Conservation (phyloP, 2,113 vertebrate species). For the Phylloscopus trochilus region DNA sequence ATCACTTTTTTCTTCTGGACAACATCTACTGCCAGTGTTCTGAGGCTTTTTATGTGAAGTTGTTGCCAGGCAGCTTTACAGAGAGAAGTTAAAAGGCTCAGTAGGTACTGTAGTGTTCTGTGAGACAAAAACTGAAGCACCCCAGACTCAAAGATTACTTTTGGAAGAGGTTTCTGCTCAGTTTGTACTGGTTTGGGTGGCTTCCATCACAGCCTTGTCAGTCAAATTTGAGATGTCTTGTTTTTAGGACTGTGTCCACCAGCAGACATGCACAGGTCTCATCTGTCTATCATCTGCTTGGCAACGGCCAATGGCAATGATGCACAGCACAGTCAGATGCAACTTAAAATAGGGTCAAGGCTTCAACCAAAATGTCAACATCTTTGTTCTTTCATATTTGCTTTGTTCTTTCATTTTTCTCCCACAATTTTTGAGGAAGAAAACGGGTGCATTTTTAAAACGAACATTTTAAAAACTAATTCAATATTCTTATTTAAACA, state of each 20-base stretch:
- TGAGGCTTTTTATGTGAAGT: not conserved
- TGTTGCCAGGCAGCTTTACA: not conserved
- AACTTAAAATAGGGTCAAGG: not conserved
- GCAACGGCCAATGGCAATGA: not conserved
- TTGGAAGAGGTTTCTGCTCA: not conserved
- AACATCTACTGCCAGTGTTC: not conserved
- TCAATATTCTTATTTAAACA: not conserved
- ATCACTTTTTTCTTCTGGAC: not conserved
- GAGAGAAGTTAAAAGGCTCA: not conserved
- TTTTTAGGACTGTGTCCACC: not conserved
- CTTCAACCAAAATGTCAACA: not conserved
- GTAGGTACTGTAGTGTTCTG: accelerated
- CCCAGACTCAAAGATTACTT: not conserved
- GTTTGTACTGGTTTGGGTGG: not conserved
- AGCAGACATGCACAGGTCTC: not conserved
- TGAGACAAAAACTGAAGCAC: not conserved
- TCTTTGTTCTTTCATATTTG: not conserved
- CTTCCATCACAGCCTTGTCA: not conserved
- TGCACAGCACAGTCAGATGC: not conserved
- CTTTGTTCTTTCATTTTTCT: not conserved
- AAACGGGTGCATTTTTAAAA: not conserved
- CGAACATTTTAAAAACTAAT: not conserved
- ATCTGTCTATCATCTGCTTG: not conserved
- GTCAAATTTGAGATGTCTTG: not conserved
- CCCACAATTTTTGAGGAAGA: not conserved